Evolutionary conservation across 2,113 vertebrate genomes (phyloP).

Genomic region (Aegithalos caudatus): DNA sequence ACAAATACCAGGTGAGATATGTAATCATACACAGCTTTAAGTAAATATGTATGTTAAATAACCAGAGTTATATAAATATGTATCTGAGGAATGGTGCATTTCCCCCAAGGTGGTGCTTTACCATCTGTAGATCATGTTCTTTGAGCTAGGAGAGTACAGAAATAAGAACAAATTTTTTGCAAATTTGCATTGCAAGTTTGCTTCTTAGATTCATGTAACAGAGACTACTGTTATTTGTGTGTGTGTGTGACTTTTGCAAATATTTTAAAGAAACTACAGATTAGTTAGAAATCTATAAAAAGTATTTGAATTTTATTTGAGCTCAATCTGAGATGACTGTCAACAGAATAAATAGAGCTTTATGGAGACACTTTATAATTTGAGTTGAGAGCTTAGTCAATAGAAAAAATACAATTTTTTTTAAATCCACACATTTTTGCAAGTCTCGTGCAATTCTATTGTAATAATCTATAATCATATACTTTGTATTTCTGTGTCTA

Average conservation of each 20-base stretch:
- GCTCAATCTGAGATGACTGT: not conserved
- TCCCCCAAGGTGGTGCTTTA: not conserved
- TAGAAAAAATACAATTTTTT: not conserved
- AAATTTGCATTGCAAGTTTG: not conserved
- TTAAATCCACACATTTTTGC: not conserved
- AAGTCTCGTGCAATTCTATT: not conserved
- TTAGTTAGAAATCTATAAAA: not conserved
- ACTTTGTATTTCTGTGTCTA: not conserved
- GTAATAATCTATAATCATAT: not conserved
- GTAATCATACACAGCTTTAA: not conserved
- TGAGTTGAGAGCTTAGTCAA: not conserved
- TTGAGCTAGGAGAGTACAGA: not conserved
- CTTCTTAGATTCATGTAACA: not conserved
- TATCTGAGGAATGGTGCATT: not conserved
- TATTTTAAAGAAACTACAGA: not conserved
- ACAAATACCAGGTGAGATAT: not conserved
- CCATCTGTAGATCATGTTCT: not conserved
- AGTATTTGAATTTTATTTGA: not conserved
- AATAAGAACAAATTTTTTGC: not conserved
- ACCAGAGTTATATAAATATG: not conserved
- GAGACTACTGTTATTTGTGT: not conserved
- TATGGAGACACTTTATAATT: not conserved
- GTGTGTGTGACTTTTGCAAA: not conserved
- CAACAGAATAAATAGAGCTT: not conserved
- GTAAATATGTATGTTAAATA: not conserved